Percentiles rank a stretch among this genome's conserved stretches.
Conservation (phyloP, 2,797 vertebrate genomes). For the Clarias platycephalus region DNA sequence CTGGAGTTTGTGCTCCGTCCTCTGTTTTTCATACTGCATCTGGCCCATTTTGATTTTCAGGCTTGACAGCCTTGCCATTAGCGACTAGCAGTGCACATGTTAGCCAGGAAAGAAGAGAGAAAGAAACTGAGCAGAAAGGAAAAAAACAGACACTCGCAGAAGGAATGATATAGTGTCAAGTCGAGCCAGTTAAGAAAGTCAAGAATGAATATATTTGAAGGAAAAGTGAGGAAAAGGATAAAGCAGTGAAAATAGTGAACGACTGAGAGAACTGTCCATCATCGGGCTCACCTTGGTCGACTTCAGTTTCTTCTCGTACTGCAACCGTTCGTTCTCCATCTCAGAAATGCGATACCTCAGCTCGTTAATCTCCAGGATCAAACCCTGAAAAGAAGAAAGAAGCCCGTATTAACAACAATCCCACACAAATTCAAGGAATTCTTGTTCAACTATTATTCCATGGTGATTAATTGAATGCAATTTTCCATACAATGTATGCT, state of each 20-base stretch:
- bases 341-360: slow-evolving; percentile 88
- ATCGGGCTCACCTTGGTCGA: slow-evolving; percentile 87
- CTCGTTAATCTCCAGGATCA: slow-evolving; percentile 90
- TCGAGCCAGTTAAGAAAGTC: background rate
- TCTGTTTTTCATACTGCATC: slow-evolving; percentile 98
- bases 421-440: background rate
- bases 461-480: background rate
- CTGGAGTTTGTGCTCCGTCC: slow-evolving; percentile 91
- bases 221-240: background rate
- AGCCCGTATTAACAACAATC: background rate
- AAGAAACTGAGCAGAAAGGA: slow-evolving; percentile 60
- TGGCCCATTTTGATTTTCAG: slow-evolving; percentile 99
- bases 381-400: slow-evolving; percentile 71
- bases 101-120: slow-evolving; percentile 73
- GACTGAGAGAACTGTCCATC: background rate
- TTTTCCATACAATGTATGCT: background rate
- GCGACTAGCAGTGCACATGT: slow-evolving; percentile 83
- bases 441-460: background rate
- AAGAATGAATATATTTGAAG: background rate
- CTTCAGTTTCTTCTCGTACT: slow-evolving; percentile 95
- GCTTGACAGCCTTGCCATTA: slow-evolving; percentile 99
- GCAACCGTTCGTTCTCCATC: slow-evolving; percentile 88
- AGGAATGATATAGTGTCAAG: slow-evolving; percentile 12
- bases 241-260: background rate
- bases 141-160: slow-evolving; percentile 53